Conservation (phyloP, 2,797 vertebrate genomes). For the Sternotherus odoratus region DNA sequence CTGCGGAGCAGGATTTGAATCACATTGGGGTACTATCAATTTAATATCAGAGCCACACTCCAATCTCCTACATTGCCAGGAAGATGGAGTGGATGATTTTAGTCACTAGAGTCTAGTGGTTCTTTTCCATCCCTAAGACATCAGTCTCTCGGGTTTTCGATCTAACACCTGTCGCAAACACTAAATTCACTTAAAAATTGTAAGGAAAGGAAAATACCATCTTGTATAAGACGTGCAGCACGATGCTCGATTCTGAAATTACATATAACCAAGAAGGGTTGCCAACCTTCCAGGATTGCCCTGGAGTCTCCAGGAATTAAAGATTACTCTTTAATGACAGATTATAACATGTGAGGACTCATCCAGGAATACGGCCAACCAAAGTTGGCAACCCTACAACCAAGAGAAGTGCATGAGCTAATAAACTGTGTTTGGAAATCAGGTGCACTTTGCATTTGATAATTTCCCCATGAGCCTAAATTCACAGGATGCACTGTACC, state of each 20-base stretch:
- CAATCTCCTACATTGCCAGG: background rate
- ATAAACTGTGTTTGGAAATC: background rate
- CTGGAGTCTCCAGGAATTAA: background rate
- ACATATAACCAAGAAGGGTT: background rate
- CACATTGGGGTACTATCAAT: background rate
- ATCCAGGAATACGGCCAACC: no score
- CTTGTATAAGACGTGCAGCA: background rate
- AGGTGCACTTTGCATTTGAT: background rate
- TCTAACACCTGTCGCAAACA: background rate
- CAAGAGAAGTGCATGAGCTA: background rate
- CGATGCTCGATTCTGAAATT: background rate
- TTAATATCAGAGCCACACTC: background rate
- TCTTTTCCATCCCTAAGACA: background rate
- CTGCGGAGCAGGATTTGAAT: background rate
- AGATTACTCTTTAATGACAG: no score
- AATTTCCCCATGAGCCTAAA: background rate
- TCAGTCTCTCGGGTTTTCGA: background rate
- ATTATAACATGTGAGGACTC: no score
- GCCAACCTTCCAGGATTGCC: background rate
- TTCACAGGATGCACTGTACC: background rate
- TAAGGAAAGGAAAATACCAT: background rate
- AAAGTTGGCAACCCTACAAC: no score
- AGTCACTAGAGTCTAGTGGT: background rate
- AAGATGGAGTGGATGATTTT: background rate
- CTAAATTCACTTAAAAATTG: background rate